Evolutionary conservation across 2,113 vertebrate species (phyloP), one percentile per base, ranked within the genome.

Genomic region (Andinoacara biseriatus): DNA sequence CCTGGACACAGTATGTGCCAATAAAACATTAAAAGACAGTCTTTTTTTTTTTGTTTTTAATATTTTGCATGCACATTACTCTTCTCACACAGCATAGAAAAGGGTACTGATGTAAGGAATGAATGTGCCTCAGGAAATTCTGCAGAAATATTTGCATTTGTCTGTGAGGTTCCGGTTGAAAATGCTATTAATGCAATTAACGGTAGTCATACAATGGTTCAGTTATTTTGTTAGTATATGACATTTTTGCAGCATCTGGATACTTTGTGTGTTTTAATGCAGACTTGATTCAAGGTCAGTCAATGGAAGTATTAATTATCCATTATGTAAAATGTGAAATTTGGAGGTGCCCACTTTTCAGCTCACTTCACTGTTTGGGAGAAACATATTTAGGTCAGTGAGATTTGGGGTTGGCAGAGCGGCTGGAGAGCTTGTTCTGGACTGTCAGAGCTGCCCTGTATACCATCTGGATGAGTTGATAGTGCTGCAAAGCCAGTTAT

Each of bases 351-450:
- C 90, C 86, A 81, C 75, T 92, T 60, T 65, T 89, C 61, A 58
- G 77, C 81, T 78, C 56, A 89, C 76, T 58, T 58, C 74, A 85
- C 78, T 77, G 89, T 59, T 85, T 57, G 63, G 75, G 86, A 89
- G 81, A 84, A 90, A 80, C 86, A 94, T 88, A 95, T 93, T 93
- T 93, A 76, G 94, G 94, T 94, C 94, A 94, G 86, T 86, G 89
- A 94, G 89, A 93, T 94, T 91, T 93, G 93, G 87, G 58, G 89
- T 84, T 86, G 88, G 89, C 82, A 63, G 78, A 87, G 88, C 90
- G 84, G 90, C 91, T 89, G 91, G 88, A 84, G 89, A 91, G 90
- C 93, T 89, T 88, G 91, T 92, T 86, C 83, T 88, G 87, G 90
- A 90, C 86, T 80, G 88, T 90, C 90, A 90, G 54, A 88, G 91